These are phyloP conservation scores for Basileuterus tristriatus DNA, from an alignment of 2,797 vertebrate genomes.

Conservation along the genomic window DNA sequence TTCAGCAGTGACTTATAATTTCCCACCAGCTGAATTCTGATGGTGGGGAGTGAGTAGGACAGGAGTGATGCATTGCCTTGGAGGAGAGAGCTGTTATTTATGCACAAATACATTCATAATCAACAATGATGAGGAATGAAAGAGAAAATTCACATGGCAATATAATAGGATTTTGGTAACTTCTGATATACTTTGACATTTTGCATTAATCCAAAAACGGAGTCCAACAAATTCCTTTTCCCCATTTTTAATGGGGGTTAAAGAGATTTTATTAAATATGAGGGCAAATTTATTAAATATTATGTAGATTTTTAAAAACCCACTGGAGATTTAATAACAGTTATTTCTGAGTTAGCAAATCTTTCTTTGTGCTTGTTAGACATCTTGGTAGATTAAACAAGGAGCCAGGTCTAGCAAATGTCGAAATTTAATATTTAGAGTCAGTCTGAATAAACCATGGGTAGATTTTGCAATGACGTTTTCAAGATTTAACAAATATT, in stretches of 20 bases:
- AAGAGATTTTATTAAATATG: slow-evolving; percentile 48
- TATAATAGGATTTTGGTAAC: slow-evolving; percentile 49
- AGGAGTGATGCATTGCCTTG: neutral
- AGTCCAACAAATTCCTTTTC: slow-evolving; percentile 9
- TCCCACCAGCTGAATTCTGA: neutral
- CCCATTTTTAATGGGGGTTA: slow-evolving; percentile 43
- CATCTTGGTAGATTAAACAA: slow-evolving; percentile 55
- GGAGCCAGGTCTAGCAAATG: slow-evolving; percentile 45
- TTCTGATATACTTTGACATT: slow-evolving; percentile 21
- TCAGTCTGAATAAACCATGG: slow-evolving; percentile 58
- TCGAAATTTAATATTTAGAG: slow-evolving; percentile 62
- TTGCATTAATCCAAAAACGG: neutral
- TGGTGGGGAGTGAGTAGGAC: neutral
- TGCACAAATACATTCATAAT: slow-evolving; percentile 44
- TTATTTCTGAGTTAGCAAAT: slow-evolving; percentile 57
- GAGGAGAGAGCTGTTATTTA: neutral
- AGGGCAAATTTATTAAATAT: slow-evolving; percentile 60
- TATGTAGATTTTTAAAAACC: slow-evolving; percentile 56
- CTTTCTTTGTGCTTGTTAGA: slow-evolving; percentile 19
- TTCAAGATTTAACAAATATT: slow-evolving; percentile 66
- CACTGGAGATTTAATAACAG: slow-evolving; percentile 36
- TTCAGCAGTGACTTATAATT: neutral
- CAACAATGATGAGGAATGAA: slow-evolving; percentile 43
- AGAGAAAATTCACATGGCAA: neutral
- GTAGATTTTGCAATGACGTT: slow-evolving; percentile 43